A percentile compares a stretch with the other conserved stretches of the same genome.
phyloP scores from a whole-genome alignment of 1,140 invertebrate genomes.

The Acromyrmex charruanus region DNA sequence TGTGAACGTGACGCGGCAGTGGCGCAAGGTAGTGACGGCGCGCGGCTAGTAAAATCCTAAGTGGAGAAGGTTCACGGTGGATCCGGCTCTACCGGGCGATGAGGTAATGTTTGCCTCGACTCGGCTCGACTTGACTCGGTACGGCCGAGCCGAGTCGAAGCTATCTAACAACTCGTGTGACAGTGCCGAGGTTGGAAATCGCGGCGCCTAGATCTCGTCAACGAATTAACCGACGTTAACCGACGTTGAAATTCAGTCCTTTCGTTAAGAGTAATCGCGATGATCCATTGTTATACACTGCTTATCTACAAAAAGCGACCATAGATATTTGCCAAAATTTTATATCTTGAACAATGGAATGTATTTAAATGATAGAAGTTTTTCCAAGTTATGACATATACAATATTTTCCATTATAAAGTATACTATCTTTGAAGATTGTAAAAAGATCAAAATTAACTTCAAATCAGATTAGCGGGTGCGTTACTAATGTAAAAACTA shows the following conservation, averaged over 20 bases:
- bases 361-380: not conserved
- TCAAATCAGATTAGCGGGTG: not conserved
- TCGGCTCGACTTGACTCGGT: not conserved
- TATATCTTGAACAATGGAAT: no score
- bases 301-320: not conserved
- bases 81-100: constrained; percentile 76
- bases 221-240: not conserved
- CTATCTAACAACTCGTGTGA: constrained; percentile 66
- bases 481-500: not conserved
- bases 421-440: not conserved
- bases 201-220: not conserved
- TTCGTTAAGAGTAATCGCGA: not conserved
- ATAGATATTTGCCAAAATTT: not conserved
- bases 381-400: not conserved
- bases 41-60: constrained; percentile 68
- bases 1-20: constrained; percentile 56
- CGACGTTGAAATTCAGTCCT: not conserved
- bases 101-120: constrained; percentile 72
- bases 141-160: constrained; percentile 27
- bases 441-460: not conserved
- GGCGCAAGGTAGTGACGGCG: constrained; percentile 72
- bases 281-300: not conserved
- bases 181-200: constrained; percentile 10
- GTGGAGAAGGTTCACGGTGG: constrained; percentile 75
- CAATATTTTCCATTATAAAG: not conserved